Base-by-base conservation (phyloP, 64 coral and sea anemone species). In the Stichodactyla helianthus region DNA sequence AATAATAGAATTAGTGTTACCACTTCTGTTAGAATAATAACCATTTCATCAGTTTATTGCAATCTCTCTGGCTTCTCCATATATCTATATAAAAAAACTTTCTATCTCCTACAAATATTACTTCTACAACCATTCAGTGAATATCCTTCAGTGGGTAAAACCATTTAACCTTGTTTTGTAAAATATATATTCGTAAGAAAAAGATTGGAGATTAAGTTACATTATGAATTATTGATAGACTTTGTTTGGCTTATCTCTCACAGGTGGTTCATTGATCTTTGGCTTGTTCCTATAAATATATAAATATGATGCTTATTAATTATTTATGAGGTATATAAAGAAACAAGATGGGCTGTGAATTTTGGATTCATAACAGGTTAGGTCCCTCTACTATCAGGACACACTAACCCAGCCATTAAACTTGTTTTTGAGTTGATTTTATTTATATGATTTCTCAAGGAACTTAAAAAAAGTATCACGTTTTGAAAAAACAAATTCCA, bases 321-420 rank as follows among this genome's bases (percentile, higher is more conserved):
- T 56, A 89, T 89, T 89, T 59, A 89, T 89, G 81, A 89, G 27
- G 81, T 89, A 89, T 89, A 89, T 84, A 89, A 89, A 89, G 81
- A 68, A 20, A 52, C 63, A 27, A 70, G 19, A 14, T 22, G 13
- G n/a, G 8, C 55, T 4, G 63, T 23, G n/a, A 9, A 25, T 18
- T 8, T 68, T 23, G 19, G 4, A 6, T 68, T 68, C 63, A 68
- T 23, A 20, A 68, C 19, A 22, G 63, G 18, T 60, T 17, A 60
- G 35, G 35, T 44, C 59, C 18, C 59, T 60, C 14, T 60, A 17
- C 14, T 4, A 15, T 68, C n/a, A 58, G 14, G 6, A 11, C 4
- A 58, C 55, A 11, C 55, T 58, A 58, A 68, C 63, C 63, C 63
- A 6, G 6, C n/a, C n/a, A 8, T 23, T 68, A 60, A 68, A 22